Evolutionary conservation across 1,140 invertebrate genomes (phyloP).

Genomic region (Drosophila insularis): DNA sequence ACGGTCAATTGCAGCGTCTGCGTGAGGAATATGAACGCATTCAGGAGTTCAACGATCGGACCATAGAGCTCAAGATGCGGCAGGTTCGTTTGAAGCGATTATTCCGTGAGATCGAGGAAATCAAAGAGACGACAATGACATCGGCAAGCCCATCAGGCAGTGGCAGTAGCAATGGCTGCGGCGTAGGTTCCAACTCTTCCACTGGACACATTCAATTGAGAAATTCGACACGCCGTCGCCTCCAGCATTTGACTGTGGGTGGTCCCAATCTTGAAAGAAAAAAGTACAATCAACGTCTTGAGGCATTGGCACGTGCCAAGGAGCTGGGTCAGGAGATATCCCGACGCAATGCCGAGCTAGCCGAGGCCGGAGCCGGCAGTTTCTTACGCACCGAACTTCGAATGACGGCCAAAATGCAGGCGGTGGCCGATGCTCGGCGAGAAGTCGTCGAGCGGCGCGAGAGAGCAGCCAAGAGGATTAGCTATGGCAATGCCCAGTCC

Average conservation of each 20-base stretch:
- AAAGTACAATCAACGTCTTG: conserved; percentile 40
- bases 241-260: background rate
- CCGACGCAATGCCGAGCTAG: conserved; percentile 52
- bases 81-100: conserved; percentile 71
- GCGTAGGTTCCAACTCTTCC: background rate
- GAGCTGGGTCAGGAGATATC: conserved; percentile 69
- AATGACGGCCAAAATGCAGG: conserved; percentile 46
- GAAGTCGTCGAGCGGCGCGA: conserved; percentile 54
- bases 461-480: conserved; percentile 64
- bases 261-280: conserved; percentile 26
- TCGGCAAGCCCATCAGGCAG: background rate
- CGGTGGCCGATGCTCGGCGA: conserved; percentile 34
- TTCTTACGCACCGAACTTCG: conserved; percentile 45
- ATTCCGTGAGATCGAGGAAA: conserved; percentile 73
- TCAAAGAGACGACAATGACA: conserved; percentile 41
- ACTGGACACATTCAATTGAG: background rate
- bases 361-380: conserved; percentile 27
- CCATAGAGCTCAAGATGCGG: conserved; percentile 77
- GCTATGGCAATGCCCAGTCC: conserved; percentile 68
- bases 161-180: background rate
- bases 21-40: conserved; percentile 75
- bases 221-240: background rate
- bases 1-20: conserved; percentile 67
- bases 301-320: conserved; percentile 50
- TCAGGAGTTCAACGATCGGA: conserved; percentile 72